Evolutionary conservation across 2,888 invertebrate species (phyloP).

Genomic region (Acheta domesticus): DNA sequence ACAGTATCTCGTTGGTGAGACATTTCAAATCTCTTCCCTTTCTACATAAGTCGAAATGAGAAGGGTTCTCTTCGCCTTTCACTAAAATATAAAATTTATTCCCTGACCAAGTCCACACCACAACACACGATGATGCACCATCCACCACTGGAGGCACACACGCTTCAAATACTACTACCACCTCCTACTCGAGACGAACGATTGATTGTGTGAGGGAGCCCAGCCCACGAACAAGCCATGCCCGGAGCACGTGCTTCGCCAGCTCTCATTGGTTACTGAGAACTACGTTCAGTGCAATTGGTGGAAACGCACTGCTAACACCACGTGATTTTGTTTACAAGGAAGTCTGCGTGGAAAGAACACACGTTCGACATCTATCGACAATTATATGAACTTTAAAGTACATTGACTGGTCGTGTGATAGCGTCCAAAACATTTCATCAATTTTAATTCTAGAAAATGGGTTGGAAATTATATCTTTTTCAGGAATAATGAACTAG

Average conservation of each 20-base stretch:
- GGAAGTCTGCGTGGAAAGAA: neutral
- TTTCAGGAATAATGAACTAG: neutral
- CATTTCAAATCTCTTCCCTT: slow-evolving; percentile 40
- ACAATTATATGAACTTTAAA: no score
- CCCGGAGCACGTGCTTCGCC: slow-evolving; percentile 35
- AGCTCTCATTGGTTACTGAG: slow-evolving; percentile 34
- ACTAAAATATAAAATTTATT: neutral
- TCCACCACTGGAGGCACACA: neutral
- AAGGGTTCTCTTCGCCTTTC: slow-evolving; percentile 12
- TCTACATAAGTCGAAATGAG: neutral
- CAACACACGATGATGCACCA: slow-evolving; percentile 6
- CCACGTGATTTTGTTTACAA: slow-evolving; percentile 39
- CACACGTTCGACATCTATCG: neutral
- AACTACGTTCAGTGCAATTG: slow-evolving; percentile 27
- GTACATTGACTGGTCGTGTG: no score
- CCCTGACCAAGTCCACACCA: neutral
- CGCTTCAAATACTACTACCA: neutral
- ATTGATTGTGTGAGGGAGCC: neutral
- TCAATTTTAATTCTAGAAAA: no score
- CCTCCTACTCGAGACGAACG: neutral
- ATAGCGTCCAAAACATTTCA: no score
- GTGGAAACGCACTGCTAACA: slow-evolving; percentile 25
- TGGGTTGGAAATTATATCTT: no score
- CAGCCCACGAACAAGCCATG: slow-evolving; percentile 26
- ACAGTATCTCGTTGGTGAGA: slow-evolving; percentile 65